phyloP scores from a whole-genome alignment of 2,113 vertebrate species.

The Sinocyclocheilus grahami region DNA sequence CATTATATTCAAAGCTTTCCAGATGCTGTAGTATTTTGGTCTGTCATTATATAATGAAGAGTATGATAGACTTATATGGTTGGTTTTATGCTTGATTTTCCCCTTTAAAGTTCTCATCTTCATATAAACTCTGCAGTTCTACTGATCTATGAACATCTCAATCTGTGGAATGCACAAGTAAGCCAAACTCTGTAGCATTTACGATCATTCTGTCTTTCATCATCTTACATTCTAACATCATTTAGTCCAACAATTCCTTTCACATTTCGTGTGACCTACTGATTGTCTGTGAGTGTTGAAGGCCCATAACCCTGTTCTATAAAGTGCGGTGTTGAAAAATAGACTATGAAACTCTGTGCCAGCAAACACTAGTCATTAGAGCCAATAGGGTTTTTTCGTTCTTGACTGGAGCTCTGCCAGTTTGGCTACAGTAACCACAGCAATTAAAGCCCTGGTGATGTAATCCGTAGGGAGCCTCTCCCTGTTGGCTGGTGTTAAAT shows the following conservation, averaged over 20 bases:
- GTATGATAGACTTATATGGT: background rate
- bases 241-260: constrained; percentile 38
- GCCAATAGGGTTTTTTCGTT: constrained; percentile 36
- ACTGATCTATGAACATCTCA: constrained; percentile 9
- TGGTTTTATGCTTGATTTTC: background rate
- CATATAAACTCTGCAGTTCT: background rate
- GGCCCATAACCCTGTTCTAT: constrained; percentile 30
- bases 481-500: constrained; percentile 55
- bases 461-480: constrained; percentile 54
- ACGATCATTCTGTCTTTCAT: background rate
- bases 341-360: constrained; percentile 31
- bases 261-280: constrained; percentile 49
- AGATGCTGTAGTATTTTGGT: no score
- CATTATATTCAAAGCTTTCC: no score
- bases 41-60: background rate
- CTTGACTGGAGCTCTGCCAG: constrained; percentile 56
- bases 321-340: constrained; percentile 35
- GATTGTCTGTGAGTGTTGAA: constrained; percentile 38
- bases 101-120: background rate
- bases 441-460: constrained; percentile 62
- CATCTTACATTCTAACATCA: background rate
- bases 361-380: constrained; percentile 56
- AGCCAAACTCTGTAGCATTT: constrained; percentile 7
- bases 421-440: constrained; percentile 43
- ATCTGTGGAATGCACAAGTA: constrained; percentile 5